phyloP scores from a whole-genome alignment of 1,140 invertebrate genomes.

The Aphis gossypii region DNA sequence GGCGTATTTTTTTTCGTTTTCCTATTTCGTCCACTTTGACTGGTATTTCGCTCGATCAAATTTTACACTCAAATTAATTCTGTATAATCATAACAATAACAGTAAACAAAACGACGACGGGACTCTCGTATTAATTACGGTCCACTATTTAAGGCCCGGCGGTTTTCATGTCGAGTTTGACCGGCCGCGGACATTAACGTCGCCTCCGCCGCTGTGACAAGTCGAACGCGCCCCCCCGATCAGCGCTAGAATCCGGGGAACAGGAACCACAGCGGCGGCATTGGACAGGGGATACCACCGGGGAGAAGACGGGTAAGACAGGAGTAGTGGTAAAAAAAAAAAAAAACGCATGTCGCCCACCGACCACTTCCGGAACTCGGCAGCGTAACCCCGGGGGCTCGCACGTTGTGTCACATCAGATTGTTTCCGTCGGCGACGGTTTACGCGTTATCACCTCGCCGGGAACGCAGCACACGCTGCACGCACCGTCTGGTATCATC shows the following conservation, averaged over 20 bases:
- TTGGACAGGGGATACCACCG: constrained; percentile 10
- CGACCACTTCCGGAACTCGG: not conserved
- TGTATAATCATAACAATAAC: not conserved
- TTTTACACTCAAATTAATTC: not conserved
- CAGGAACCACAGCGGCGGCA: constrained; percentile 33
- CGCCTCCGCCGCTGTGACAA: constrained; percentile 15
- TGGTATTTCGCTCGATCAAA: not conserved
- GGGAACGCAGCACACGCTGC: not conserved
- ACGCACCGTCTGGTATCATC: not conserved
- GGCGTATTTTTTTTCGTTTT: not conserved
- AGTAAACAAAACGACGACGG: not conserved
- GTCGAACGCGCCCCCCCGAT: constrained; percentile 34
- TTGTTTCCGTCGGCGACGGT: not conserved
- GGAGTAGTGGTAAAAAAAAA: not conserved
- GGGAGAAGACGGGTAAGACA: not conserved
- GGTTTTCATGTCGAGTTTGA: constrained; percentile 26
- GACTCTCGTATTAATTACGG: not conserved
- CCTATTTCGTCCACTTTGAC: not conserved
- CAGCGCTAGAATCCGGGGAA: not conserved
- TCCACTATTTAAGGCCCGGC: not conserved
- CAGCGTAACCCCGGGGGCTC: not conserved
- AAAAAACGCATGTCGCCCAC: not conserved
- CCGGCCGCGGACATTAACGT: not conserved
- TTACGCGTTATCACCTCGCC: not conserved
- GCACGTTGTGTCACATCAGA: not conserved